Conservation (phyloP, 2,888 invertebrate species). For the Leptinotarsa tumamoca region DNA sequence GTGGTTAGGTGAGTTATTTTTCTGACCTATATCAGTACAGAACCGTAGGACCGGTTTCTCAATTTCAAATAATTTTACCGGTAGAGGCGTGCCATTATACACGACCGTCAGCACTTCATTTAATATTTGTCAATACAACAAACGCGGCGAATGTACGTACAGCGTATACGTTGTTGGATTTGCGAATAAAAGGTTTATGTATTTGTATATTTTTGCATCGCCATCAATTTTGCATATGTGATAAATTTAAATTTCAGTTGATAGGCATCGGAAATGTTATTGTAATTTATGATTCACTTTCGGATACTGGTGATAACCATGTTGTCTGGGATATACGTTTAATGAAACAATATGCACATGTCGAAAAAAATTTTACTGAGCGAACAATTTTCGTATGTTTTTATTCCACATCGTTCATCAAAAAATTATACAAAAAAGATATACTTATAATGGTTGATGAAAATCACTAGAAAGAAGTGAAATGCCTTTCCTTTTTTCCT, state of each 20-base stretch:
- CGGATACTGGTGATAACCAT: conserved; percentile 17
- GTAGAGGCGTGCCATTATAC: neutral
- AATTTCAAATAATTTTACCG: neutral
- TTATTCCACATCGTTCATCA: too few species aligned
- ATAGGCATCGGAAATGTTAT: conserved; percentile 17
- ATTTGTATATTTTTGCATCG: conserved; percentile 12
- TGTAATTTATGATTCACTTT: conserved; percentile 16
- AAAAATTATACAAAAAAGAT: too few species aligned
- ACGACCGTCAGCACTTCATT: conserved; percentile 43
- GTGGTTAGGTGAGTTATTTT: too few species aligned
- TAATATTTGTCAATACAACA: conserved; percentile 39
- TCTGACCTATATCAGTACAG: too few species aligned
- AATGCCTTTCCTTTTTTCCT: too few species aligned
- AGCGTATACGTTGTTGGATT: conserved; percentile 2
- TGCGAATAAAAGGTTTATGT: conserved; percentile 18
- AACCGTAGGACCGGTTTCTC: neutral
- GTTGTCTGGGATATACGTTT: conserved; percentile 14
- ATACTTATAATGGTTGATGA: too few species aligned
- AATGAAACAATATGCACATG: conserved; percentile 19
- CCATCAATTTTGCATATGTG: conserved; percentile 19
- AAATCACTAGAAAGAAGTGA: too few species aligned
- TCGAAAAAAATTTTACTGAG: neutral
- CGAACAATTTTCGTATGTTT: neutral
- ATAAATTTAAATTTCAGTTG: conserved; percentile 20
- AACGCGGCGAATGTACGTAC: conserved; percentile 16